Evolutionary conservation across 1,140 invertebrate genomes (phyloP).

Genomic region (Andricus grossulariae): DNA sequence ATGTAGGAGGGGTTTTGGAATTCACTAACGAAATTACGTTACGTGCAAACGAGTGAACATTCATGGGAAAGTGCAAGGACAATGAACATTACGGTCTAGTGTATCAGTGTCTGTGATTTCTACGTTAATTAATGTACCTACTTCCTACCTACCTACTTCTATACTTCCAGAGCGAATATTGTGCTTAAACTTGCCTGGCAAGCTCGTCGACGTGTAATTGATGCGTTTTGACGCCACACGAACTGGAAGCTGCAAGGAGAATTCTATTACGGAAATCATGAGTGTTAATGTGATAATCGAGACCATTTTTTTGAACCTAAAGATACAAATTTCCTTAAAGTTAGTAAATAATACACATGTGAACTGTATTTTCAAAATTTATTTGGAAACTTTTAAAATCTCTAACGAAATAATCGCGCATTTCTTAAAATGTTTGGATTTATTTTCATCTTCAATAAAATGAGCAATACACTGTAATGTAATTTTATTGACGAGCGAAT

Average conservation of each 20-base stretch:
- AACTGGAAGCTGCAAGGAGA: background rate
- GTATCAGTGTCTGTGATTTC: constrained; percentile 16
- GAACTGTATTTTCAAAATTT: too few species aligned
- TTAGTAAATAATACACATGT: too few species aligned
- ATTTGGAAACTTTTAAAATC: too few species aligned
- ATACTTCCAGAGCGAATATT: background rate
- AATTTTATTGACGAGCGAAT: too few species aligned
- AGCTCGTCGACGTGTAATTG: constrained; percentile 10
- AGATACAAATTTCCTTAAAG: background rate
- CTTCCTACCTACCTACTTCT: background rate
- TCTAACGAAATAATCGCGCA: too few species aligned
- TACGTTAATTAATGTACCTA: constrained; percentile 8
- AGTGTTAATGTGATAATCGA: background rate
- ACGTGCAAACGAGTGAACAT: background rate
- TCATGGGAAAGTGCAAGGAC: background rate
- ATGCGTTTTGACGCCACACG: constrained; percentile 9
- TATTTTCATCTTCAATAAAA: too few species aligned
- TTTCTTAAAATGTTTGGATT: too few species aligned
- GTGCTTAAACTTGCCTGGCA: constrained; percentile 11
- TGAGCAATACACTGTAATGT: too few species aligned
- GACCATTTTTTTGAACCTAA: background rate
- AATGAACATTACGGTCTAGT: background rate
- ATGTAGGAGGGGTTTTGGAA: background rate
- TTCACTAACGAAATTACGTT: background rate
- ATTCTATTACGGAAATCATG: background rate